Base-by-base conservation (phyloP, 1,140 invertebrate genomes). In the Stegodyphus mimosarum region DNA sequence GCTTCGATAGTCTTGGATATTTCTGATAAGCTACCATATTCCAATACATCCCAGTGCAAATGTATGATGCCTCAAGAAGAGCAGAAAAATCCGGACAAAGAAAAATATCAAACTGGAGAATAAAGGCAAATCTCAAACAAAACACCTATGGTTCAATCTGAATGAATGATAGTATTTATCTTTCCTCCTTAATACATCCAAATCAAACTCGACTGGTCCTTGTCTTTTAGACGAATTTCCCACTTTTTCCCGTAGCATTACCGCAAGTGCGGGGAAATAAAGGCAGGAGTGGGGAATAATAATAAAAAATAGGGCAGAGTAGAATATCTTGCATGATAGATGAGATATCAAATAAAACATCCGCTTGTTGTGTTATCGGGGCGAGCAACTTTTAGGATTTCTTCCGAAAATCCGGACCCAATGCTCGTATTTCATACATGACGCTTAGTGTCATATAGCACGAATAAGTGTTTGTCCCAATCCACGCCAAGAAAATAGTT, bases 341-440 rank as follows among this genome's bases (percentile, higher is more conserved):
- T 83, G 81, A 53, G 72, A 83, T 83, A 83, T 83, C 81, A 83
- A 83, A 83, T 83, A 83, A 83, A 75, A 83, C 75, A 83, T 83
- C 81, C 63, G 11, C 72, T 75, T 67, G 13, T 67, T 72, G 75
- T 83, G 81, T 83, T 69, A 48, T 15, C 49, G 79, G 75, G 15
- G 52, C 33, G 55, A 64, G 66, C 71, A 83, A 83, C 70, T 83
- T 83, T 73, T 7, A 33, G 72, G 72, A 83, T 83, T 83, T 72
- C 18, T 50, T 10, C 67, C 67, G 48, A 64, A 83, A 81, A 73
- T 67, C 71, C 66, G 79, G 79, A 10, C n/a, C 60, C 7, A 15
- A 48, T 2, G 78, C 15, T 83, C 81, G 81, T 83, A 83, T 83
- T 83, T 83, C 81, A 83, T 75, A 64, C 18, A 64, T 55, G 81